These are phyloP conservation scores for Epicauta chinensis DNA, from an alignment of 1,140 invertebrate genomes.

Conservation along the genomic window DNA sequence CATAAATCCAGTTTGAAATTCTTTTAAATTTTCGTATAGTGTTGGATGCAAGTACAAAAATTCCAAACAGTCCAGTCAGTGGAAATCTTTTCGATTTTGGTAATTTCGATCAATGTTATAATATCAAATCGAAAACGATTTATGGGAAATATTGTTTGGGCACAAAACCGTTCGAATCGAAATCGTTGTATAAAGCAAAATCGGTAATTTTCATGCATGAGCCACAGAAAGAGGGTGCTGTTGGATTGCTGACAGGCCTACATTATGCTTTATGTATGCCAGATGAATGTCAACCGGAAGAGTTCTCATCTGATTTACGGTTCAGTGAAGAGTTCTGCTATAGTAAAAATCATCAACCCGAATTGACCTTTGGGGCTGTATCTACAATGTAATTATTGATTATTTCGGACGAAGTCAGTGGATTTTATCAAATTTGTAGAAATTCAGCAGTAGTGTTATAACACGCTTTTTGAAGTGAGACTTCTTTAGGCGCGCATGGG, in stretches of 20 bases:
- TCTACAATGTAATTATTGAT: slow-evolving; percentile 8
- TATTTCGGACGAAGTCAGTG: not conserved
- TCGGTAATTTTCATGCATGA: not conserved
- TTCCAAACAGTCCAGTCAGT: not conserved
- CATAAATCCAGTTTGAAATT: too few species aligned
- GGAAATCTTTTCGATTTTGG: slow-evolving; percentile 2
- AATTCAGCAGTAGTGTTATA: too few species aligned
- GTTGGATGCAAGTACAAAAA: not conserved
- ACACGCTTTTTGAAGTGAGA: too few species aligned
- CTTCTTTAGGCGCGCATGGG: too few species aligned
- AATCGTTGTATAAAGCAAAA: too few species aligned
- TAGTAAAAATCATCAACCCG: not conserved
- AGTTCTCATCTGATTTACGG: not conserved
- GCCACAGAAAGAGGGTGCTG: not conserved
- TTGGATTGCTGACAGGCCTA: not conserved
- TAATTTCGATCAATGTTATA: slow-evolving; percentile 1
- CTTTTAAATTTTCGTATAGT: not conserved
- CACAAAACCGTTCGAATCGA: not conserved
- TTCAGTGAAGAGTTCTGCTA: slow-evolving; percentile 9
- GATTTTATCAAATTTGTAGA: too few species aligned
- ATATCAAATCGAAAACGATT: not conserved
- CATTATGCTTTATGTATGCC: slow-evolving; percentile 4
- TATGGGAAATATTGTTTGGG: slow-evolving; percentile 4
- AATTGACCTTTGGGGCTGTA: slow-evolving; percentile 9
- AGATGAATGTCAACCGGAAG: not conserved